Evolutionary conservation across 2,888 invertebrate genomes (phyloP).

Genomic region (Lagria hirta): DNA sequence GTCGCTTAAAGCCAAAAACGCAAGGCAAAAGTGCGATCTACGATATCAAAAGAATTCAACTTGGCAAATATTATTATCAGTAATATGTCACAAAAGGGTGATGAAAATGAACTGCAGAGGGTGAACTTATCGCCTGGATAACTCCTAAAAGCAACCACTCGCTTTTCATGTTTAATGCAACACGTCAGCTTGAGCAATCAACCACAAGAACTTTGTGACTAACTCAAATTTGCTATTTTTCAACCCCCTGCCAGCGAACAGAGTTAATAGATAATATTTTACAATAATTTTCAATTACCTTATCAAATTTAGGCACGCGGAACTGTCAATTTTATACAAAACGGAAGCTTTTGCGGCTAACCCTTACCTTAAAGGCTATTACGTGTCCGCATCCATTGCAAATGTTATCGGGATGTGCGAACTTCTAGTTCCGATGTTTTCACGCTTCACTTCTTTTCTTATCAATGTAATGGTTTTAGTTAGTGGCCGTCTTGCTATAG

Average conservation of each 20-base stretch:
- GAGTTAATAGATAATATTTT: too few relatives aligned
- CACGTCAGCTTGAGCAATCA: conserved; percentile 44
- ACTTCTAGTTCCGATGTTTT: conserved; percentile 38
- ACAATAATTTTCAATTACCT: too few relatives aligned
- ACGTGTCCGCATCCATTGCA: conserved; percentile 45
- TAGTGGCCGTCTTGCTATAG: too few relatives aligned
- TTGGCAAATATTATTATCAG: conserved; percentile 21
- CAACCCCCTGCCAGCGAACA: too few relatives aligned
- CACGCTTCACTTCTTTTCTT: conserved; percentile 39
- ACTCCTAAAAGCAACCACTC: conserved; percentile 48
- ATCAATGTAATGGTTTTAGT: conserved; percentile 43
- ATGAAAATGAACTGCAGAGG: conserved; percentile 28
- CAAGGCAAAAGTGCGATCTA: background rate
- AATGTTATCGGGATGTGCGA: conserved; percentile 45
- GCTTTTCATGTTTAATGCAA: conserved; percentile 54
- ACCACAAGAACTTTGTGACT: conserved; percentile 39
- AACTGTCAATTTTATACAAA: conserved; percentile 7
- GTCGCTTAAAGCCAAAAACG: background rate
- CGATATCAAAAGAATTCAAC: conserved; percentile 13
- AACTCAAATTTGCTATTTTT: too few relatives aligned
- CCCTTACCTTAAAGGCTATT: conserved; percentile 12
- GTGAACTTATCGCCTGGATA: conserved; percentile 48
- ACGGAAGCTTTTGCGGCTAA: conserved; percentile 14
- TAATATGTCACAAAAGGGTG: conserved; percentile 21
- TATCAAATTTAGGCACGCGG: too few relatives aligned